Conservation (phyloP, 64 coral and sea anemone species). For the Montipora foliosa region DNA sequence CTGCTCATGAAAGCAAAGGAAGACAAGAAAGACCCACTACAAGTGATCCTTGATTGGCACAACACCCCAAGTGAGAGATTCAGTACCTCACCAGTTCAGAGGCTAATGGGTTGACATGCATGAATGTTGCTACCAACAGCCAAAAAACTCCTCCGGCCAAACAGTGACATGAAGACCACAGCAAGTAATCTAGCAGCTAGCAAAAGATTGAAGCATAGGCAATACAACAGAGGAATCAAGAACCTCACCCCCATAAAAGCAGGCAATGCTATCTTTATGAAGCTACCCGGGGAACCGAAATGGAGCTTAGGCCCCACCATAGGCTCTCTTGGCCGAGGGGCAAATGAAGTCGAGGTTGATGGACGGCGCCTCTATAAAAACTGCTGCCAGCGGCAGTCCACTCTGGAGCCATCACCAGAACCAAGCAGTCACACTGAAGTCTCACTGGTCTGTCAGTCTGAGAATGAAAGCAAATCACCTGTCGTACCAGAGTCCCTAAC, state of each 20-base stretch:
- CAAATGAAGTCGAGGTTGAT: conserved; percentile 55
- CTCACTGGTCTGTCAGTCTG: conserved; percentile 21
- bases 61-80: conserved; percentile 8
- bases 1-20: conserved; percentile 2
- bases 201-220: neutral
- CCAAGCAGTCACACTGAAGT: conserved; percentile 33
- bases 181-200: neutral
- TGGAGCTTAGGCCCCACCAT: conserved; percentile 34
- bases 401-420: conserved; percentile 31
- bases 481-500: neutral
- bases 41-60: neutral
- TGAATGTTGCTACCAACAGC: conserved; percentile 38
- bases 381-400: conserved; percentile 15
- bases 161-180: conserved; percentile 21
- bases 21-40: neutral
- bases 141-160: conserved; percentile 1
- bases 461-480: conserved; percentile 44
- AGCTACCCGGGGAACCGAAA: conserved; percentile 34
- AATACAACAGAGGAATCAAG: conserved; percentile 11
- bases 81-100: conserved; percentile 15
- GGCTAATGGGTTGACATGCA: conserved; percentile 16
- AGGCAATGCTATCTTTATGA: conserved; percentile 40
- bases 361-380: conserved; percentile 37
- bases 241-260: neutral
- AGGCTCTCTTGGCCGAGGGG: conserved; percentile 20